These are phyloP conservation scores for Amblyjoppa fuscipennis DNA, from an alignment of 2,888 invertebrate genomes.

Conservation along the genomic window DNA sequence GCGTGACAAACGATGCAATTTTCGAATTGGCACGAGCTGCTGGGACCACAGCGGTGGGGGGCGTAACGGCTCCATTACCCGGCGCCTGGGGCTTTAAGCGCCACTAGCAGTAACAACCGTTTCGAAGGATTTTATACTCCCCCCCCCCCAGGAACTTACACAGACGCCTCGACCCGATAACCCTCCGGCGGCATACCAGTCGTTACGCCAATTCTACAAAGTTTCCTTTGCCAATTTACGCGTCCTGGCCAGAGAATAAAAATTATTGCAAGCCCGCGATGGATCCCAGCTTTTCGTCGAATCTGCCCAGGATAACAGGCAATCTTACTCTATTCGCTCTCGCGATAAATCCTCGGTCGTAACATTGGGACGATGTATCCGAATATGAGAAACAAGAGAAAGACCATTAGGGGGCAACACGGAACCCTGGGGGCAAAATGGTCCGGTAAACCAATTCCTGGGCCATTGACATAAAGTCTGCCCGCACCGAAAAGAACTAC, in stretches of 20 bases:
- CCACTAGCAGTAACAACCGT: conserved; percentile 16
- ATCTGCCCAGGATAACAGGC: too few species aligned
- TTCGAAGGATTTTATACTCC: conserved; percentile 17
- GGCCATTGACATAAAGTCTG: neutral
- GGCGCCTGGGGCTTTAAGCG: conserved; percentile 12
- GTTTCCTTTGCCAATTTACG: conserved; percentile 7
- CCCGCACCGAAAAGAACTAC: too few species aligned
- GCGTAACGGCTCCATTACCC: conserved; percentile 23
- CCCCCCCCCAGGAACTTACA: neutral
- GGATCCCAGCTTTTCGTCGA: too few species aligned
- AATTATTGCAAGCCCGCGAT: too few species aligned
- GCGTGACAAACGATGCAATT: conserved; percentile 57
- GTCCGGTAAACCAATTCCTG: neutral
- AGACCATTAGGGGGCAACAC: neutral
- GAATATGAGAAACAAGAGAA: neutral
- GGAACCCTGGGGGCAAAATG: too few species aligned
- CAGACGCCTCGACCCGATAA: conserved; percentile 10
- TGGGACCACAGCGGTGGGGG: neutral
- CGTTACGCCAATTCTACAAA: conserved; percentile 11
- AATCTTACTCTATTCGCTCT: too few species aligned
- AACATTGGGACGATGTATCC: neutral
- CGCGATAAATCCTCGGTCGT: too few species aligned
- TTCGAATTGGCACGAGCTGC: conserved; percentile 63
- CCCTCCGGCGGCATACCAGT: conserved; percentile 18
- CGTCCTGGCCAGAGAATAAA: neutral